phyloP scores from a whole-genome alignment of 1,140 invertebrate genomes.

The Cyrtorhinus lividipennis region DNA sequence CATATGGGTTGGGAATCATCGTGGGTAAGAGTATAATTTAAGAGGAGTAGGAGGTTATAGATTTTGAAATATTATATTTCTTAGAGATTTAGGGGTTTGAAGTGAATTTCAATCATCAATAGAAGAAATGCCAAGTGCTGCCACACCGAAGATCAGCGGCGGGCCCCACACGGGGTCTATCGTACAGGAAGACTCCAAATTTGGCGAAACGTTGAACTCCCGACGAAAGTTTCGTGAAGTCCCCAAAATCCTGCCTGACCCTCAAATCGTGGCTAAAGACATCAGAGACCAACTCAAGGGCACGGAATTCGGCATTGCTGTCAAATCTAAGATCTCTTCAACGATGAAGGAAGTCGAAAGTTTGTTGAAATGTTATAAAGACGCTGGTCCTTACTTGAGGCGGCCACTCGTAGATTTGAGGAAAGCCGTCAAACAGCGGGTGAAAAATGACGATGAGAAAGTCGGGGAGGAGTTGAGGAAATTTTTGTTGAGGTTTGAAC shows the following conservation, averaged over 20 bases:
- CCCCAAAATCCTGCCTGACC: neutral
- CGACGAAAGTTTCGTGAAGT: neutral
- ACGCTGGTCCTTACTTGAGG: neutral
- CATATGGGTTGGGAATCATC: too few species aligned
- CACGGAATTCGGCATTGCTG: neutral
- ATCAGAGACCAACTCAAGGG: neutral
- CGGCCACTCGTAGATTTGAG: neutral
- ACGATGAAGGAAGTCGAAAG: neutral
- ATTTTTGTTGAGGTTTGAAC: neutral
- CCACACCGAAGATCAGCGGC: neutral
- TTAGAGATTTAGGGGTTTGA: too few species aligned
- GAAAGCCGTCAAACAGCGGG: neutral
- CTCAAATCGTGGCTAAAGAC: neutral
- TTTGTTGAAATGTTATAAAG: neutral
- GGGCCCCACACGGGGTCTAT: neutral
- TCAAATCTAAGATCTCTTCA: neutral
- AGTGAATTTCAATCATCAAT: neutral
- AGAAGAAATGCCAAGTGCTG: neutral
- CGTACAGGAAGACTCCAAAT: neutral
- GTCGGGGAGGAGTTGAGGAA: neutral
- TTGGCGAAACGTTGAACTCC: neutral
- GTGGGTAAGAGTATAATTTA: too few species aligned
- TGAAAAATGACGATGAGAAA: slow-evolving; percentile 1
- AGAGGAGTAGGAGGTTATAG: too few species aligned
- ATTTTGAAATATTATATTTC: too few species aligned